Percentiles rank a stretch among this genome's conserved stretches.
phyloP scores from a whole-genome alignment of 2,888 invertebrate genomes.

The Apomyelois bistriatella region DNA sequence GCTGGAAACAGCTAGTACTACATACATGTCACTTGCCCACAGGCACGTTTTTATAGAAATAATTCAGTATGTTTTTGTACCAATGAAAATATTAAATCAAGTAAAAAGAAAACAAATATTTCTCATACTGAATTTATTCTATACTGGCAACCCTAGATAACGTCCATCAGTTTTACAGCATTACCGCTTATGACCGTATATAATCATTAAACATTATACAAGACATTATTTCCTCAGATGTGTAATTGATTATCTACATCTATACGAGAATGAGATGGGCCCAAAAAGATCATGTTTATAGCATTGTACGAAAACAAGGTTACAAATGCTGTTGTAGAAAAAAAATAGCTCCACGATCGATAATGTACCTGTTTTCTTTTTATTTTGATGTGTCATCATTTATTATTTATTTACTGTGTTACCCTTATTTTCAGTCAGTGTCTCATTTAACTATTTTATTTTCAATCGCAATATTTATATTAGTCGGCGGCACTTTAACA shows the following conservation, averaged over 20 bases:
- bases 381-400: slow-evolving; percentile 44
- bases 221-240: neutral
- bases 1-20: no score
- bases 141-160: slow-evolving; percentile 1
- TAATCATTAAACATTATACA: neutral
- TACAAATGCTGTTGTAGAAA: slow-evolving; percentile 70
- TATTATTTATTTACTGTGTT: slow-evolving; percentile 36
- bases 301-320: slow-evolving; percentile 25
- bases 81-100: no score
- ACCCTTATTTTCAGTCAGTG: slow-evolving; percentile 51
- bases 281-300: neutral
- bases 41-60: no score
- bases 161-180: slow-evolving; percentile 8
- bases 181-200: neutral
- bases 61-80: no score
- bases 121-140: no score
- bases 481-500: slow-evolving; percentile 38
- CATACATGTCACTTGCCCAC: no score
- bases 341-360: slow-evolving; percentile 71
- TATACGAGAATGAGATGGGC: neutral
- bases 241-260: slow-evolving; percentile 20
- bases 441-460: slow-evolving; percentile 45
- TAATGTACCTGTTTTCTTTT: slow-evolving; percentile 29
- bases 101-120: no score
- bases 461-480: slow-evolving; percentile 25